Evolutionary conservation across 2,888 invertebrate species (phyloP).

Genomic region (Tinea semifulvella): DNA sequence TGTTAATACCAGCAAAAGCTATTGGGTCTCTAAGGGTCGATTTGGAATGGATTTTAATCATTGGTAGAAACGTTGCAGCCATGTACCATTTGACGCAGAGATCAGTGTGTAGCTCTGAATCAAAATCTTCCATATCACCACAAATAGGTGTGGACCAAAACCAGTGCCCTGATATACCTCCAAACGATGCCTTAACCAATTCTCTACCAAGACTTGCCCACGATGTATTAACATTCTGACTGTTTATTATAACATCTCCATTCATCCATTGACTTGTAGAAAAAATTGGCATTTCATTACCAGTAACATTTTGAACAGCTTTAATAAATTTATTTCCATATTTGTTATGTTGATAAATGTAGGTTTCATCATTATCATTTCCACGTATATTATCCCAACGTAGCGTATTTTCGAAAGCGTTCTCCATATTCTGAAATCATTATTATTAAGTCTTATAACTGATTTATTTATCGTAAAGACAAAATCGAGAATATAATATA

Average conservation of each 20-base stretch:
- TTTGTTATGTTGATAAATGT: conserved; percentile 55
- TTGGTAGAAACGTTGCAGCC: conserved; percentile 70
- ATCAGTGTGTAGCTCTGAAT: conserved; percentile 37
- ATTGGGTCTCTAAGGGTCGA: conserved; percentile 45
- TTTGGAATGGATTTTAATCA: conserved; percentile 61
- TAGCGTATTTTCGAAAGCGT: conserved; percentile 53
- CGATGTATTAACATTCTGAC: conserved; percentile 61
- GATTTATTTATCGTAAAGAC: background rate
- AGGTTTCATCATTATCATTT: conserved; percentile 3
- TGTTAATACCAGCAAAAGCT: conserved; percentile 49
- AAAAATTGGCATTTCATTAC: conserved; percentile 26
- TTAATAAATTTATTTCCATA: conserved; percentile 62
- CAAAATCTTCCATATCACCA: conserved; percentile 57
- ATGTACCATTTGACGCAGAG: conserved; percentile 76
- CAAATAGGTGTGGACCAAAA: conserved; percentile 65
- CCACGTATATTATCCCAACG: conserved; percentile 50
- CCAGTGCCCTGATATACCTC: conserved; percentile 57
- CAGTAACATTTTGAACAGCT: conserved; percentile 30
- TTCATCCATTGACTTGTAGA: conserved; percentile 44
- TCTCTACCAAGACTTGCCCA: conserved; percentile 67
- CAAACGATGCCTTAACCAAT: conserved; percentile 54
- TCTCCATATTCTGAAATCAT: conserved; percentile 40
- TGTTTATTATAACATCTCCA: conserved; percentile 35
- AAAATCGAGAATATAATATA: background rate
- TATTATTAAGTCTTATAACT: background rate